Evolutionary conservation across 1,140 invertebrate genomes (phyloP).

Genomic region (Rhynchophorus ferrugineus): DNA sequence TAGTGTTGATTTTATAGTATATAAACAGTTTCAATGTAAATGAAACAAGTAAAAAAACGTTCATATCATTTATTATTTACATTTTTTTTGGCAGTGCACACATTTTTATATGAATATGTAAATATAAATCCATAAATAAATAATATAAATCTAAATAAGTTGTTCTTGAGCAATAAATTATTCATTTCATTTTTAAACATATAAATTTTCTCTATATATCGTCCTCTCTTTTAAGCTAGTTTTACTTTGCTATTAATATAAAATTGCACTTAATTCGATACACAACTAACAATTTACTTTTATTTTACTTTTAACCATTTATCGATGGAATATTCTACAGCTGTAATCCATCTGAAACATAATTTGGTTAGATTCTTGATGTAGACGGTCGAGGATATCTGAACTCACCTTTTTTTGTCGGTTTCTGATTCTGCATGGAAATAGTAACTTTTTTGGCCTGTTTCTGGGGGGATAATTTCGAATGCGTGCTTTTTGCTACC

Average conservation of each 20-base stretch:
- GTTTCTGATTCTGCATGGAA: slow-evolving; percentile 91
- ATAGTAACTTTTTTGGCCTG: slow-evolving; percentile 79
- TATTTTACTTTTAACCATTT: slow-evolving; percentile 73
- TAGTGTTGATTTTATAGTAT: no score
- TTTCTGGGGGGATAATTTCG: slow-evolving; percentile 81
- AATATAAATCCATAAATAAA: slow-evolving; percentile 10
- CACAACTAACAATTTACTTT: slow-evolving; percentile 1
- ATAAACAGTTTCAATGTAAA: no score
- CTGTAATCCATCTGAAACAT: slow-evolving; percentile 83
- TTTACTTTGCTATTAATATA: neutral
- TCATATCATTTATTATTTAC: slow-evolving; percentile 1
- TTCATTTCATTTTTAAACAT: neutral
- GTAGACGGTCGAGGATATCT: neutral
- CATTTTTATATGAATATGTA: slow-evolving; percentile 1
- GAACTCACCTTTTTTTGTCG: slow-evolving; percentile 81
- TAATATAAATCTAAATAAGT: slow-evolving; percentile 5
- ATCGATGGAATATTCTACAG: slow-evolving; percentile 91
- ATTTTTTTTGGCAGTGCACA: slow-evolving; percentile 10
- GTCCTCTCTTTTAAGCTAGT: neutral
- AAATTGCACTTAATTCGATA: neutral
- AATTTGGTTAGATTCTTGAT: slow-evolving; percentile 3
- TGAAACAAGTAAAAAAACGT: no score
- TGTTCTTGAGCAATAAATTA: slow-evolving; percentile 10
- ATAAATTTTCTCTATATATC: slow-evolving; percentile 4
- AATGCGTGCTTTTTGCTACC: slow-evolving; percentile 83